Evolutionary conservation across 2,797 vertebrate species (phyloP), one percentile per base, ranked within the genome.

Genomic region (Petrocephalus sullivani): DNA sequence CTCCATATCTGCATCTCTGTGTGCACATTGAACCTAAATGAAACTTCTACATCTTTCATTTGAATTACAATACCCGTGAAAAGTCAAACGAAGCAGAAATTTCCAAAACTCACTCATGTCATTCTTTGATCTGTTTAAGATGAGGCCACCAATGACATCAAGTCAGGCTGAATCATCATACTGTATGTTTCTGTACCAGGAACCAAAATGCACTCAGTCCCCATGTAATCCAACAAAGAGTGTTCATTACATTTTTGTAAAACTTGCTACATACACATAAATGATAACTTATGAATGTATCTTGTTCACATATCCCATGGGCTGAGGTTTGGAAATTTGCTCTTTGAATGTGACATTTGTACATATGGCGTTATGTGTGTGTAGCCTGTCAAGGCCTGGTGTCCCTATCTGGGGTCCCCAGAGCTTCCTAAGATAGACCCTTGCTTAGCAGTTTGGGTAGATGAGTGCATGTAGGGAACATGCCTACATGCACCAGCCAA

Each of bases 1-100:
- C 53, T 83, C 56, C 37, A 41, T n/a, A 51, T 61, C 41, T 60
- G n/a, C 6, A 88, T n/a, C 19, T 64, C 53, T 82, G 8, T 53
- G 64, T 84, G 41, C 78, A n/a, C 84, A 53, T n/a, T 83, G n/a
- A 88, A 83, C 19, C 67, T 28, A 56, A 23, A 54, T 83, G n/a
- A 83, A 51, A 53, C 75, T 49, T 78, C 75, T 49, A 16, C 46
- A 9, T 19, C 41, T 78, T 78, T 78, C 37, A 78, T 49, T 78
- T 49, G 37, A 37, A 78, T 41, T 78, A 78, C 2, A 37, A 41
- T n/a, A 7, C 41, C 75, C 19, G 5, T 49, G 46, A 49, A n/a
- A n/a, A 46, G 71, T 16, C 71, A 78, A 46, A 46, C 8, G 16
- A 67, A 67, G 64, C 1, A 10, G 8, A 67, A 67, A 33, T 67